Evolutionary conservation across 1,140 invertebrate species (phyloP), one percentile per base, ranked within the genome.

Genomic region (Eubasilissa regina): DNA sequence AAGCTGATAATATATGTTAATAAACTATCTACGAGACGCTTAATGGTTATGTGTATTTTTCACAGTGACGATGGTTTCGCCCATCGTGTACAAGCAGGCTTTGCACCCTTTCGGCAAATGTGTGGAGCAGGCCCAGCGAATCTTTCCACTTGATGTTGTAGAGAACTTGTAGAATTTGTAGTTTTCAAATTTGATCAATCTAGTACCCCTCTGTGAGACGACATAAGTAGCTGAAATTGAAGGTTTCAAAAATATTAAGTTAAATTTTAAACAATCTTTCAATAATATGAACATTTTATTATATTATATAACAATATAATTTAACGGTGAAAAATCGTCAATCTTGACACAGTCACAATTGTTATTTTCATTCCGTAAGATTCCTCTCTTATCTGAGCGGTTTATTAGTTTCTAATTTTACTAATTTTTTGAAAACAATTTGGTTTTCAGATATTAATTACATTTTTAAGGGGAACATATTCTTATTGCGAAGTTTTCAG

Each of bases 101-200:
- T 62, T 80, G 21, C 84, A 85, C 19, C 82, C 83, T 74, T 45
- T 80, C 4, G n/a, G 17, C 12, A 81, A 64, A 21, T 84, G 83
- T 0, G 82, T 81, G 6, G 83, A 82, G 55, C 85, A 85, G 0
- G 51, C 55, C 85, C 85, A 85, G 45, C 80, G 74, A 3, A 43
- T 85, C 11, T 83, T 83, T 55, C 44, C 82, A 70, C 17, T 82
- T 6, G 13, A n/a, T 11, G n/a, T 35, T 15, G 55, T 55, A 25
- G 13, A 17, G 44, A 51, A 64, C 17, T 51, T 66, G 47, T 21
- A 43, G 15, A 68, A 77, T 56, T 17, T 68, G 64, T 66, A 77
- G 0, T 47, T 21, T 11, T 17, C 44, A 3, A 60, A 45, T 35
- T 45, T 44, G 19, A 78, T 78, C 9, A 72, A 44, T 19, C 25